phyloP scores from a whole-genome alignment of 2,113 vertebrate genomes.

The Pollimyrus isidori region DNA sequence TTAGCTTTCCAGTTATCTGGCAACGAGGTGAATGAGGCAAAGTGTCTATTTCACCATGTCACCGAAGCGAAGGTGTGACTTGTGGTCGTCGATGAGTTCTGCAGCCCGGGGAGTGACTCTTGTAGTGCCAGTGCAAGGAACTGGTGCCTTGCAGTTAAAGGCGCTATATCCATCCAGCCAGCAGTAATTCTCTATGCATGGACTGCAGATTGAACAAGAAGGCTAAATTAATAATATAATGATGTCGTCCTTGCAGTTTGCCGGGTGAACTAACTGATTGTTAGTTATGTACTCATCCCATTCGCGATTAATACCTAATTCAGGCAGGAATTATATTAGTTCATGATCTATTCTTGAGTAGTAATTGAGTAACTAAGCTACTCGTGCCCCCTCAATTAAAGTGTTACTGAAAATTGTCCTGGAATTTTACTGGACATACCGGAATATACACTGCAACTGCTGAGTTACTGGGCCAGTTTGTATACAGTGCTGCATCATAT shows the following conservation, averaged over 20 bases:
- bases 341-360: background rate
- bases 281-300: background rate
- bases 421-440: background rate
- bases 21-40: background rate
- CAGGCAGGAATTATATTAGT: background rate
- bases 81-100: background rate
- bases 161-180: background rate
- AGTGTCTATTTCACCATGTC: background rate
- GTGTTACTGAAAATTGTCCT: background rate
- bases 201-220: background rate
- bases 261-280: background rate
- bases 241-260: background rate
- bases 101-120: background rate
- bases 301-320: background rate
- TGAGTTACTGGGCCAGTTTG: background rate
- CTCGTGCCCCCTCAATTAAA: background rate
- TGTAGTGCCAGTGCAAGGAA: background rate
- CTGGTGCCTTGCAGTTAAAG: background rate
- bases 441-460: background rate
- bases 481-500: background rate
- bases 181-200: background rate
- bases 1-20: background rate
- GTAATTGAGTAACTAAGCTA: background rate
- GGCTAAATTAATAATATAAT: background rate
- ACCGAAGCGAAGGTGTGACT: background rate